Evolutionary conservation across 2,797 vertebrate species (phyloP).

Genomic region (Agapornis canus): DNA sequence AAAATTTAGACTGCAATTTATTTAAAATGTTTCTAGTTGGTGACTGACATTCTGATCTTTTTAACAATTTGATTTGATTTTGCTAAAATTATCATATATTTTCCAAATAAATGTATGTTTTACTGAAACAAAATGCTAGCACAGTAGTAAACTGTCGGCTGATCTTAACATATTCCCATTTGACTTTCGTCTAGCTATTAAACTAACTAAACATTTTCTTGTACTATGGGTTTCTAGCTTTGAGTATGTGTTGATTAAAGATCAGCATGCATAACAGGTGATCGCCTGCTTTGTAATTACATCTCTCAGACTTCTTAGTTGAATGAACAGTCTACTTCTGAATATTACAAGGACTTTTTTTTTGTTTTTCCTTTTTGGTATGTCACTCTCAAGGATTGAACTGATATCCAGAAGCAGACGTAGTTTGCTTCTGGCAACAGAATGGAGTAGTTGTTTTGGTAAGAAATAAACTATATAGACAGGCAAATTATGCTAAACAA

Average conservation of each 20-base stretch:
- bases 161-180: neutral
- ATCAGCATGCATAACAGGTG: neutral
- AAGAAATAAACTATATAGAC: neutral
- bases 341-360: slow-evolving; percentile 15
- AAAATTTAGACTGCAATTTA: neutral
- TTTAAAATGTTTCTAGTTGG: neutral
- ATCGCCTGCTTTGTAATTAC: slow-evolving; percentile 54
- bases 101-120: slow-evolving; percentile 14
- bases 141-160: neutral
- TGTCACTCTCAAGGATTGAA: neutral
- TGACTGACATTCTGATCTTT: neutral
- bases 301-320: slow-evolving; percentile 1
- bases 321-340: slow-evolving; percentile 25
- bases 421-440: neutral
- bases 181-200: slow-evolving; percentile 45
- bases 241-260: slow-evolving; percentile 58
- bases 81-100: neutral
- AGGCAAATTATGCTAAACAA: neutral
- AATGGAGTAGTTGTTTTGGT: neutral
- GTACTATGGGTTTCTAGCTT: slow-evolving; percentile 30
- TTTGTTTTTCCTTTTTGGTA: neutral
- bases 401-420: neutral
- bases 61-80: neutral
- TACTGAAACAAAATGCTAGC: neutral
- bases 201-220: slow-evolving; percentile 55